Evolutionary conservation across 2,888 invertebrate species (phyloP), one percentile per base, ranked within the genome.

Genomic region (Aplocera efformata): DNA sequence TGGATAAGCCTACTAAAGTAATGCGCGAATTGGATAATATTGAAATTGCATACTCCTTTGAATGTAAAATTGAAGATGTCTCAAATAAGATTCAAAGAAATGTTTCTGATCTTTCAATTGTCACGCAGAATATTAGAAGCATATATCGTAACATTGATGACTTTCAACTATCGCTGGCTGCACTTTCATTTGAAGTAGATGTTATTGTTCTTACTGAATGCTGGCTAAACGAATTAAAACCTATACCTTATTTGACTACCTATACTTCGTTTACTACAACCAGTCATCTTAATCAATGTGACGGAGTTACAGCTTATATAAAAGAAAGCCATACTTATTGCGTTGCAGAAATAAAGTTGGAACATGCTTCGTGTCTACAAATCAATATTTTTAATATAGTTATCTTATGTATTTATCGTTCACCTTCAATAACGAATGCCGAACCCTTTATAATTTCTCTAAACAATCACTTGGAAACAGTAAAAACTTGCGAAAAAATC

Each of bases 341-440:
- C 6, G 23, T 41, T 10, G 28, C 29, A 13, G 53, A 53, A 31
- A 20, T 50, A 17, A 39, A 29, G 17, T 9, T 56, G 4, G 1
- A 6, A 2, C 31, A 51, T 6, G 48, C 52, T 1, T 43, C 53
- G 5, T 48, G 50, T 23, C 6, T 58, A 7, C 48, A 50, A 28
- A 32, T 58, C 7, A 21, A 42, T n/a, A 26, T 42, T 1, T 6
- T 10, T 1, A 32, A 48, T n/a, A 10, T 10, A n/a, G 39, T 22
- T 2, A 38, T 56, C n/a, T 27, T 58, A 10, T 30, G 50, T 20
- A 53, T 58, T n/a, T 60, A 58, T 26, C 35, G 57, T 0, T 58
- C 62, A 0, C 58, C 58, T 0, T 55, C 56, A 2, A 45, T 41
- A 13, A 11, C 4, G 6, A 51, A 54, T 25, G 47, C 52, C 8